A percentile compares a stretch with the other conserved stretches of the same genome.
Evolutionary conservation across 1,140 invertebrate species (phyloP).

Genomic region (Rhagoletis pomonella): DNA sequence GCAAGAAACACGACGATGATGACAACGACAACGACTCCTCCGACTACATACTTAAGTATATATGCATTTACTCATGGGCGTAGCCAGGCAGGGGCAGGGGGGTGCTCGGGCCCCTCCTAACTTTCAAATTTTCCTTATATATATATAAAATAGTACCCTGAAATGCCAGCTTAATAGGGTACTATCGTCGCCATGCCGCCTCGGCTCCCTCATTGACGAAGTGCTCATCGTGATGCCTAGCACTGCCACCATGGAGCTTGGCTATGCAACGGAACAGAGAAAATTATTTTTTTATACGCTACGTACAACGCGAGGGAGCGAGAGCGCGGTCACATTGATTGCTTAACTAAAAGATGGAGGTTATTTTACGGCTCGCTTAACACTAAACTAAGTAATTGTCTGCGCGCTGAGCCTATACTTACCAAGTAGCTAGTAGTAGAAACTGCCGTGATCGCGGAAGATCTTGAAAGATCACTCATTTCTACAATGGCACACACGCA

Average conservation of each 20-base stretch:
- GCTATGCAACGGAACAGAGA: neutral
- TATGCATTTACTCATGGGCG: neutral
- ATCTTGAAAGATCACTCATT: neutral
- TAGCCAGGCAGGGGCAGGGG: too few species aligned
- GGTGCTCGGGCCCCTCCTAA: too few species aligned
- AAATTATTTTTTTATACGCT: constrained; percentile 7
- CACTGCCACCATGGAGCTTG: constrained; percentile 2
- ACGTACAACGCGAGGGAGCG: neutral
- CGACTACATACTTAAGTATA: constrained; percentile 6
- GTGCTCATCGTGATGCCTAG: neutral
- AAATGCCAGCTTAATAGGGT: too few species aligned
- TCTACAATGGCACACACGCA: neutral
- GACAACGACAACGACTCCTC: constrained; percentile 22
- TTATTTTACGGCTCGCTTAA: constrained; percentile 25
- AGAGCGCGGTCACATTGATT: constrained; percentile 6
- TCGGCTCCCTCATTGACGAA: neutral
- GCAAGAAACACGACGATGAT: constrained; percentile 18
- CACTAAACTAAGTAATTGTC: constrained; percentile 4
- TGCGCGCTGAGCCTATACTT: neutral
- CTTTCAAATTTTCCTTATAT: too few species aligned
- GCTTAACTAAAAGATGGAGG: constrained; percentile 40
- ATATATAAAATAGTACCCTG: too few species aligned
- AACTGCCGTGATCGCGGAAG: neutral
- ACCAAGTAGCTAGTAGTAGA: neutral
- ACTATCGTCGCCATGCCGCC: neutral